phyloP scores from a whole-genome alignment of 2,888 invertebrate species.

The Labia minor region DNA sequence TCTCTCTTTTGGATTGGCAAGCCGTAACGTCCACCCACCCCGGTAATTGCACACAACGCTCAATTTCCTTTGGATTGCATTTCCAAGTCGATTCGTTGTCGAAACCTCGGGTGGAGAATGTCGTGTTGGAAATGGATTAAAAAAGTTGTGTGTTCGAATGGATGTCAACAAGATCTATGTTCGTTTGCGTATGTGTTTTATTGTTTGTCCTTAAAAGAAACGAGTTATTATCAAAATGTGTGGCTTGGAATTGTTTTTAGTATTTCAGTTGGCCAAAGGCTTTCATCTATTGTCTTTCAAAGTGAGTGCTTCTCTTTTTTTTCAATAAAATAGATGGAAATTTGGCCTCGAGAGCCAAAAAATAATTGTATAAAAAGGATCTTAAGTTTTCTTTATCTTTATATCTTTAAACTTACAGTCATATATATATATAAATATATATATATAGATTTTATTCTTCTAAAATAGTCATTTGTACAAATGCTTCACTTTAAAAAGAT shows the following conservation, averaged over 20 bases:
- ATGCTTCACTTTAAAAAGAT: too few relatives aligned
- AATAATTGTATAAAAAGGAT: too few relatives aligned
- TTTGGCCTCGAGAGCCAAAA: too few relatives aligned
- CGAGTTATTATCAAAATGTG: not conserved
- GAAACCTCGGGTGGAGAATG: not conserved
- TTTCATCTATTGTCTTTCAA: not conserved
- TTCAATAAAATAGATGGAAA: too few relatives aligned
- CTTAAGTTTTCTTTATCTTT: too few relatives aligned
- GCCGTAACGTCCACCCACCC: not conserved
- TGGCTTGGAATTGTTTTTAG: not conserved
- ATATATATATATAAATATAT: too few relatives aligned
- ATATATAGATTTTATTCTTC: too few relatives aligned
- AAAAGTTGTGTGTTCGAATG: not conserved
- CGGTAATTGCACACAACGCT: constrained; percentile 7
- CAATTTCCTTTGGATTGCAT: constrained; percentile 8
- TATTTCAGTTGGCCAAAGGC: not conserved
- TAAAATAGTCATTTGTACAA: too few relatives aligned
- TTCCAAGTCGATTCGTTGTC: constrained; percentile 3
- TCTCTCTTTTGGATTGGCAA: not conserved
- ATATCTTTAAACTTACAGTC: too few relatives aligned
- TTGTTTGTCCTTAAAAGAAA: not conserved
- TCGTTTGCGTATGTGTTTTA: not conserved
- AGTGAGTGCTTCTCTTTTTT: not conserved
- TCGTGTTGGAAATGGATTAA: not conserved
- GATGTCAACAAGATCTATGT: constrained; percentile 1